Conservation (phyloP, 2,797 vertebrate species). For the Lerista edwardsae region DNA sequence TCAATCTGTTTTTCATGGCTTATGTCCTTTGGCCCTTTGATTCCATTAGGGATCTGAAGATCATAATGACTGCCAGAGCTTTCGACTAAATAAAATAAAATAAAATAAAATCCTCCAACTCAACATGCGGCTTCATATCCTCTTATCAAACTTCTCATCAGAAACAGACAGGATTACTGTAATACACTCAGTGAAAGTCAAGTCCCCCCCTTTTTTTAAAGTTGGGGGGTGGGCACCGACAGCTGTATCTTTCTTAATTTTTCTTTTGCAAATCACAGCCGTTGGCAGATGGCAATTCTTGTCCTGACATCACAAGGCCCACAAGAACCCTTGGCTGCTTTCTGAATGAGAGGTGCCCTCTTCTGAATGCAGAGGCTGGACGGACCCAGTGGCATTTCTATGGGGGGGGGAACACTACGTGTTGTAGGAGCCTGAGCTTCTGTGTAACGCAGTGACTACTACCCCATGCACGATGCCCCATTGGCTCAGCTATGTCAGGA, state of each 20-base stretch:
- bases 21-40: not conserved
- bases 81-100: not conserved
- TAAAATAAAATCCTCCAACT: not conserved
- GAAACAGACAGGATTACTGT: not conserved
- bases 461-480: too few relatives aligned
- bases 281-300: not conserved
- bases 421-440: too few relatives aligned
- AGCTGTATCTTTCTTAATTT: not conserved
- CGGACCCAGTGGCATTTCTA: too few relatives aligned
- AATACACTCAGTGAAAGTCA: not conserved
- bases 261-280: not conserved
- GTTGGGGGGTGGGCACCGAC: not conserved
- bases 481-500: too few relatives aligned
- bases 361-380: too few relatives aligned
- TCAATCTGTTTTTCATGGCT: not conserved
- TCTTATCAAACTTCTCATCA: slow-evolving; percentile 8
- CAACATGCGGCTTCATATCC: not conserved
- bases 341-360: too few relatives aligned
- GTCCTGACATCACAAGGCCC: not conserved
- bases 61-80: not conserved
- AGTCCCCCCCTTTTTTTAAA: not conserved
- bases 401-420: too few relatives aligned
- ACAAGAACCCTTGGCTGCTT: too few relatives aligned
- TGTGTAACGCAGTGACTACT: too few relatives aligned
- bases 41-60: not conserved